Evolutionary conservation across 2,888 invertebrate genomes (phyloP).

Genomic region (Archips xylosteana): DNA sequence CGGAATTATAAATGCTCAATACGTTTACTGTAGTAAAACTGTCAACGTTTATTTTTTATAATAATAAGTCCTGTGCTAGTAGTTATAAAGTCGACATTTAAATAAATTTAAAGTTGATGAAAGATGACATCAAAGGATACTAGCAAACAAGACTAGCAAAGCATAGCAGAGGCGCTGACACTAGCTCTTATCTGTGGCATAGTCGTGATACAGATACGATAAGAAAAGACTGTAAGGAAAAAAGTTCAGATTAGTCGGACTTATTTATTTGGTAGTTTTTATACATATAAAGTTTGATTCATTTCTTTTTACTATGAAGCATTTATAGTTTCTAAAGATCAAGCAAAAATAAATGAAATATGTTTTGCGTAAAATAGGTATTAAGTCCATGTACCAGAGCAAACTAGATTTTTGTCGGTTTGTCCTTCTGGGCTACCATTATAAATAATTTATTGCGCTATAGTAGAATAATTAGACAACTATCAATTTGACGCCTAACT

Average conservation of each 20-base stretch:
- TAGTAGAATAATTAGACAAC: conserved; percentile 23
- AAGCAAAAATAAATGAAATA: background rate
- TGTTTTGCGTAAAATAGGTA: background rate
- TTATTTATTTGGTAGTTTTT: too few species aligned
- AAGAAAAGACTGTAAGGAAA: background rate
- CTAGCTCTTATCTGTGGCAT: conserved; percentile 4
- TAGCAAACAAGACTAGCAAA: too few species aligned
- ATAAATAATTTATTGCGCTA: background rate
- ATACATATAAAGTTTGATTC: too few species aligned
- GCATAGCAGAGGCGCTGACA: background rate
- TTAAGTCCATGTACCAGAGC: too few species aligned
- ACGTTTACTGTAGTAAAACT: conserved; percentile 7
- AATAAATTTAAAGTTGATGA: too few species aligned
- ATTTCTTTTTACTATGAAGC: background rate
- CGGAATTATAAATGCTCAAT: conserved; percentile 11
- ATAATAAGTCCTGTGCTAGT: background rate
- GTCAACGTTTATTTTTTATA: background rate
- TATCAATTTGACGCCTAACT: background rate
- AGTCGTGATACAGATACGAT: conserved; percentile 10
- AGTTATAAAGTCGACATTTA: background rate
- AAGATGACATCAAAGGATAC: background rate
- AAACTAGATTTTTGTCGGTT: conserved; percentile 56
- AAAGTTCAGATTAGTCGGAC: background rate
- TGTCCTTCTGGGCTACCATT: conserved; percentile 45
- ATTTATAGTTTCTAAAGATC: background rate